Conservation (phyloP, 2,113 vertebrate genomes). For the Chloropsis hardwickii region DNA sequence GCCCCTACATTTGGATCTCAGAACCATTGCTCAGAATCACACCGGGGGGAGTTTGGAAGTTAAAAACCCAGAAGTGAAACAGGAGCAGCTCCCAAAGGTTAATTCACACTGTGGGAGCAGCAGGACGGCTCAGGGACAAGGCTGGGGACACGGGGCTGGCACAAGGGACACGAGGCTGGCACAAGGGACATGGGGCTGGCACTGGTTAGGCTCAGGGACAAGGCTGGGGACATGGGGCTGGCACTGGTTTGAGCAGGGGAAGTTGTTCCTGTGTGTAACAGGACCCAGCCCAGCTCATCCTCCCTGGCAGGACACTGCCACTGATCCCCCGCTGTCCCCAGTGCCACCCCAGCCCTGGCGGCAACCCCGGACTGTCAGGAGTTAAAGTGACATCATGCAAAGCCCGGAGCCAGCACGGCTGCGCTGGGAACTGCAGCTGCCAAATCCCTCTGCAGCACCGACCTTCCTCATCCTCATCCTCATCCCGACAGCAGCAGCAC, state of each 20-base stretch:
- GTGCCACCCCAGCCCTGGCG: neutral
- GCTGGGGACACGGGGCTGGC: neutral
- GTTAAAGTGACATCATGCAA: conserved; percentile 12
- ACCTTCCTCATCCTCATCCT: neutral
- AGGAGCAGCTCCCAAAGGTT: neutral
- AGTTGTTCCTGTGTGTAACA: neutral
- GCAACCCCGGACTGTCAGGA: neutral
- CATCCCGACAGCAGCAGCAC: too few species aligned
- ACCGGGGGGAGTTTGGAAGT: neutral
- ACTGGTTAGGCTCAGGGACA: too few species aligned
- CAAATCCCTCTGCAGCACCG: neutral
- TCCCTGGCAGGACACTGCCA: neutral
- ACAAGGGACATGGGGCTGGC: neutral
- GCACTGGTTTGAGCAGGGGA: neutral
- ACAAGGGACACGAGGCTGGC: neutral
- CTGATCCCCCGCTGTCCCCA: neutral
- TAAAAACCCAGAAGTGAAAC: neutral
- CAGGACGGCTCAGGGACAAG: neutral
- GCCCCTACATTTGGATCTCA: rapidly evolving
- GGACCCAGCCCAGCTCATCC: rapidly evolving
- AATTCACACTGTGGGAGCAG: neutral
- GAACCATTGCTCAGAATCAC: neutral
- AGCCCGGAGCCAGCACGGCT: neutral
- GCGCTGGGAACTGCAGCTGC: neutral
- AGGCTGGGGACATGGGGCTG: neutral